Percentiles rank a stretch among this genome's conserved stretches.
These are phyloP conservation scores for Diplodus puntazzo DNA, from an alignment of 2,797 vertebrate species.

Conservation along the genomic window DNA sequence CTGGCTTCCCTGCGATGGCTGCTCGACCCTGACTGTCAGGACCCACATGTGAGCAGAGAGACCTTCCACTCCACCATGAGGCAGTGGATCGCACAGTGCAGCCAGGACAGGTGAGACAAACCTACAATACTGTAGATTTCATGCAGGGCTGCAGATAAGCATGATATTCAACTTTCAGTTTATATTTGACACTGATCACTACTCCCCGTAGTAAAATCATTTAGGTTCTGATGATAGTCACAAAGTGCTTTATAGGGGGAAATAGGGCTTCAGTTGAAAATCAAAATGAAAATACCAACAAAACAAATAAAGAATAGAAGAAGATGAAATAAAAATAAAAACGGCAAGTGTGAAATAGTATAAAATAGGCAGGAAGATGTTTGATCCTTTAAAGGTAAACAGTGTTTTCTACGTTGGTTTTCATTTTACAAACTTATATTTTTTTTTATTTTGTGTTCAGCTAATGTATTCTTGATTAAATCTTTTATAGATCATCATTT, in stretches of 20 bases:
- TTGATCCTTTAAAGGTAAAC: too few species aligned
- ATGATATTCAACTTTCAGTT: not conserved
- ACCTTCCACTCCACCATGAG: slow-evolving; percentile 82
- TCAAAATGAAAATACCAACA: too few species aligned
- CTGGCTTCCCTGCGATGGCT: slow-evolving; percentile 71
- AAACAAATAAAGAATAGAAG: too few species aligned
- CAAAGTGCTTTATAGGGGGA: too few species aligned
- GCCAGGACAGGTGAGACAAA: slow-evolving; percentile 75
- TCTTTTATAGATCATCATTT: slow-evolving; percentile 2
- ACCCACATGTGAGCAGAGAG: slow-evolving; percentile 79
- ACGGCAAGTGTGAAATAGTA: too few species aligned
- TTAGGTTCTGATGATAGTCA: too few species aligned
- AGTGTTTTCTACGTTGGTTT: not conserved
- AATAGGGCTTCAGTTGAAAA: too few species aligned
- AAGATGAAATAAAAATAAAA: too few species aligned
- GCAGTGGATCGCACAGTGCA: slow-evolving; percentile 83
- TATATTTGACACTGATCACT: not conserved
- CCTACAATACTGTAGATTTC: not conserved
- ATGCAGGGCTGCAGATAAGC: not conserved
- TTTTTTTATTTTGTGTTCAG: not conserved
- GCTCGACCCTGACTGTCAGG: slow-evolving; percentile 78
- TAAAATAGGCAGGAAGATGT: too few species aligned
- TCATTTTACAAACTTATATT: not conserved
- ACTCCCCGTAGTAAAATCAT: too few species aligned
- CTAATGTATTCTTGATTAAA: not conserved